Evolutionary conservation across 2,113 vertebrate species (phyloP), one percentile per base, ranked within the genome.

Genomic region (Girardinichthys multiradiatus): DNA sequence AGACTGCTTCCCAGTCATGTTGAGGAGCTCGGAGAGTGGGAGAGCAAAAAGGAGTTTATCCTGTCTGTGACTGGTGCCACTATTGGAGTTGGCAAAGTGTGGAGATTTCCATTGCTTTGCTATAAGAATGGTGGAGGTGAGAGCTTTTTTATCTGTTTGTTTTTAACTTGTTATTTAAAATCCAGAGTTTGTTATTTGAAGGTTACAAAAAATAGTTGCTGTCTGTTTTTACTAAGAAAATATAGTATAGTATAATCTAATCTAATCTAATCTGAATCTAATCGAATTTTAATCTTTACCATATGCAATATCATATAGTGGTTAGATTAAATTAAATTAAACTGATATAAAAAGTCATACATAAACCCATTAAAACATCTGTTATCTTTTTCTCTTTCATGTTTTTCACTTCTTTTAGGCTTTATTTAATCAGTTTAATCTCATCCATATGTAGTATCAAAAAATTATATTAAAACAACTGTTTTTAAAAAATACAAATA

Each of bases 71-170:
- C 90, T 19, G 90, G 90, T 51, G 88, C 89, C 39, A 83, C 91
- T 63, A 85, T 93, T 57, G 90, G 92, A 76, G 82, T 91, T 0
- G 92, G 90, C 64, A 93, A 93, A 0, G 65, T 93, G 21, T 93
- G 92, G 92, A 90, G 92, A 76, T 92, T 93, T 83, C 90, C 92
- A 4, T 93, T 91, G 74, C 82, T 93, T 33, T 93, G 92, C 74
- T 92, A 93, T 85, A 92, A 91, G 72, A 93, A 93, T 64, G 92
- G 92, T 2, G 92, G 90, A 0, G 90, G 92, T 93, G 1, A 89
- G 89, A 71, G 19, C 14, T 60, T 68, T 64, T 10, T 61, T 21
- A 57, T 26, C 2, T 24, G 28, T 17, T 30, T 30, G 19, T 6
- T 60, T 28, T 28, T 60, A 21, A 0, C 59, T 75, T 30, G 21